phyloP scores from a whole-genome alignment of 2,888 invertebrate species.

The Celastrina argiolus region DNA sequence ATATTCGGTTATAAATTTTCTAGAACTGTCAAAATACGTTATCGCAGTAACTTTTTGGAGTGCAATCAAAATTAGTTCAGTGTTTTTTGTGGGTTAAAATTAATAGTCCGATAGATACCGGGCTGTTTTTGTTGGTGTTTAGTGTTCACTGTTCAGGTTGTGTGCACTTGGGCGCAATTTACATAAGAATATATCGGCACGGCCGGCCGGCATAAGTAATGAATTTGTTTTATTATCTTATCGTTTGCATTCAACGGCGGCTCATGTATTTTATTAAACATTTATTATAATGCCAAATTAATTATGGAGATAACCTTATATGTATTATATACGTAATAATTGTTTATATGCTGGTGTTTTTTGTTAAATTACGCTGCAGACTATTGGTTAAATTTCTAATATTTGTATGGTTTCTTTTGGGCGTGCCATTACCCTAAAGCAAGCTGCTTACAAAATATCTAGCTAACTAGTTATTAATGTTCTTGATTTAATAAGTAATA shows the following conservation, averaged over 20 bases:
- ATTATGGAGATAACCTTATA: conserved; percentile 5
- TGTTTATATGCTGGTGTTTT: background rate
- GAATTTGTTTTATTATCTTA: conserved; percentile 48
- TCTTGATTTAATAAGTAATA: background rate
- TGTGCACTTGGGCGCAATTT: conserved; percentile 47
- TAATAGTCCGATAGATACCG: conserved; percentile 50
- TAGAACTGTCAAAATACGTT: conserved; percentile 18
- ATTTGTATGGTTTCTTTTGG: no score
- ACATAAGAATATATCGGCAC: conserved; percentile 45
- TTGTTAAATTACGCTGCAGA: background rate
- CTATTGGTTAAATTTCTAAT: no score
- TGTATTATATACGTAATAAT: background rate
- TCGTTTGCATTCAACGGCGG: conserved; percentile 38
- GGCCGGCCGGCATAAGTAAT: conserved; percentile 40
- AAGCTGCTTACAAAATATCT: no score
- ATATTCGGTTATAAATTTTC: conserved; percentile 17
- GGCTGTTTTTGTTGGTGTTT: conserved; percentile 42
- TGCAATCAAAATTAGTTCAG: conserved; percentile 19
- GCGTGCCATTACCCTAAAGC: no score
- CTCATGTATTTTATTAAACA: conserved; percentile 14
- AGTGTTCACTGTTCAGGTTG: conserved; percentile 30
- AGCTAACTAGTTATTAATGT: background rate
- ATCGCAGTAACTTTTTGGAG: conserved; percentile 2
- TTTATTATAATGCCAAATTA: conserved; percentile 9
- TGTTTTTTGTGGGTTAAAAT: conserved; percentile 37